A percentile compares a stretch with the other conserved stretches of the same genome.
Conservation (phyloP, 2,888 invertebrate genomes). For the Lasioglossum leucozonium region DNA sequence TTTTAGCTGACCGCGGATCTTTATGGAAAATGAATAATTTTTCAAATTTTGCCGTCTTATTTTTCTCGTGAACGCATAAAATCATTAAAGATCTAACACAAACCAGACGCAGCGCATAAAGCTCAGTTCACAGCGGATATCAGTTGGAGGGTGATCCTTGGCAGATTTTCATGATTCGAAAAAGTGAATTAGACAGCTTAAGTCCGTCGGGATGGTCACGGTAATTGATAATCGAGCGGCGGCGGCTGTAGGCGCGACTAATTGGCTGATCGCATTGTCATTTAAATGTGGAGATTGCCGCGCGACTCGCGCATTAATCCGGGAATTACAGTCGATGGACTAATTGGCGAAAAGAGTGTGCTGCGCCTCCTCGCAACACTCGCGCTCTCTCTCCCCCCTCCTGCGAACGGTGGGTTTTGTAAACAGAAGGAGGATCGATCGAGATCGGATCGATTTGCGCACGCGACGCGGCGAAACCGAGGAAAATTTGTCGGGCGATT, state of each 20-base stretch:
- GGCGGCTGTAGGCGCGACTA: slow-evolving; percentile 66
- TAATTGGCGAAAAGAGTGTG: slow-evolving; percentile 78
- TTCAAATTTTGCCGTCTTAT: too few species aligned
- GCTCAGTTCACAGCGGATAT: slow-evolving; percentile 22
- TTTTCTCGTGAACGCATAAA: too few species aligned
- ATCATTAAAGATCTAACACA: neutral
- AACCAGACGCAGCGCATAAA: slow-evolving; percentile 37
- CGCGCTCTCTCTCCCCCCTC: neutral
- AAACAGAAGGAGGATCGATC: slow-evolving; percentile 27
- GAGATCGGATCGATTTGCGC: slow-evolving; percentile 25
- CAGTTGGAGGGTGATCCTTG: slow-evolving; percentile 22
- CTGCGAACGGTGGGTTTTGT: neutral
- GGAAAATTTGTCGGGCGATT: slow-evolving; percentile 24
- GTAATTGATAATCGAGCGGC: slow-evolving; percentile 81
- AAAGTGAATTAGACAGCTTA: slow-evolving; percentile 80
- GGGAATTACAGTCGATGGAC: slow-evolving; percentile 78
- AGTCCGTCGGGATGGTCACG: slow-evolving; percentile 74
- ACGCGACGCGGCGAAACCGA: slow-evolving; percentile 8
- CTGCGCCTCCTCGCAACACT: slow-evolving; percentile 36
- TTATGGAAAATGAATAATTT: too few species aligned
- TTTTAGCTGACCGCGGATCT: too few species aligned
- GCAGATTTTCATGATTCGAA: slow-evolving; percentile 32
- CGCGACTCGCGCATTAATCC: slow-evolving; percentile 75
- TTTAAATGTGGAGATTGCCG: slow-evolving; percentile 77
- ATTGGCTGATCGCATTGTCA: slow-evolving; percentile 77